Evolutionary conservation across 2,113 vertebrate genomes (phyloP), one percentile per base, ranked within the genome.

Genomic region (Phalacrocorax pelagicus): DNA sequence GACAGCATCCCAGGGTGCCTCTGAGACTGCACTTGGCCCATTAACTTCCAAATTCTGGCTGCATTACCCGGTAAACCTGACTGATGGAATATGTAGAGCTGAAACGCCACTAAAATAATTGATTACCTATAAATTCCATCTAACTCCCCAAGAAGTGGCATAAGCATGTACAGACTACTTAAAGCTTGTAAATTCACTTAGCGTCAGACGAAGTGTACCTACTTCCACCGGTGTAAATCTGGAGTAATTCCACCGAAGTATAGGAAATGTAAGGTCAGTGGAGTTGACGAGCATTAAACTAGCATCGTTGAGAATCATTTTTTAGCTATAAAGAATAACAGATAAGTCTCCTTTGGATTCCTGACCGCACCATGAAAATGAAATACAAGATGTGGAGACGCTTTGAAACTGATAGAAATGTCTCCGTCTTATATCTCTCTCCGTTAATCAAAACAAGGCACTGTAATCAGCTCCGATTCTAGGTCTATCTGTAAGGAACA

Each of bases 401-500:
- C 94, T 96, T 94, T 93, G 90, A 81, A 95, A 96, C 82, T 5
- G n/a, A 97, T 34, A 96, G 94, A 94, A 94, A 95, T 46, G 58
- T 81, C 96, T 86, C n/a, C 1, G 40, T 15, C 74, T 97, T 54
- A 95, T 94, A 96, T 96, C 83, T 92, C 32, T 44, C 88, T 66
- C 40, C 0, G 26, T 96, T 95, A 94, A 97, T 97, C 88, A 96
- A 97, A 97, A 96, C 93, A 88, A 88, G 84, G 86, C 80, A 96
- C 95, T 96, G 40, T 96, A 97, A 96, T 97, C 94, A 84, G 89
- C 71, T 80, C 88, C 71, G 6, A 81, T 89, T 91, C 96, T 94
- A 81, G 38, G 83, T 73, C 74, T 97, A 97, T 97, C 97, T 97
- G 93, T 42, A 91, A 95, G 97, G 96, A 98, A 95, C 95, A 96